These are phyloP conservation scores for Bemisia tabaci DNA, from an alignment of 1,140 invertebrate species.

Conservation along the genomic window DNA sequence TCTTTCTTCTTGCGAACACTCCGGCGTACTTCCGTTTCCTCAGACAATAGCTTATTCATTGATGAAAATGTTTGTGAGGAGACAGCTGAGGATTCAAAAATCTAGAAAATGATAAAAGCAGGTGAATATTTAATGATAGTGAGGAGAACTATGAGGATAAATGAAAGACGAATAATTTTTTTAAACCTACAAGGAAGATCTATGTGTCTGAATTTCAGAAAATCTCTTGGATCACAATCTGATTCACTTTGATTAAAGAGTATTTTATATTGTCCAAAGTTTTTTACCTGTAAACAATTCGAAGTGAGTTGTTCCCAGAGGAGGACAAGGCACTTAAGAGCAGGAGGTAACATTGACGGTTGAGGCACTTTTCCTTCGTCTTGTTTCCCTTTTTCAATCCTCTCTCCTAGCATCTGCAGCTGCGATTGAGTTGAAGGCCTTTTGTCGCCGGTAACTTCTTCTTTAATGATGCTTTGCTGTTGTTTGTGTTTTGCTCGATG, in stretches of 20 bases:
- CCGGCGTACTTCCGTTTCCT: not conserved
- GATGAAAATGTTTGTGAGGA: not conserved
- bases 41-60: not conserved
- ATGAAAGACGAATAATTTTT: too few species aligned
- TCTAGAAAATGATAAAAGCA: too few species aligned
- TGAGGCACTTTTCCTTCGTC: conserved; percentile 27
- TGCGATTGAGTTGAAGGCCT: too few species aligned
- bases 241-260: too few species aligned
- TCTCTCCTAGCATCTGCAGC: not conserved
- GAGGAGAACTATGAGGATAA: too few species aligned
- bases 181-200: too few species aligned
- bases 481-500: conserved; percentile 41
- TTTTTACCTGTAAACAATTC: conserved; percentile 45
- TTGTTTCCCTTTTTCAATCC: not conserved
- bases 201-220: too few species aligned
- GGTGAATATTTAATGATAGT: too few species aligned
- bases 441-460: conserved; percentile 32
- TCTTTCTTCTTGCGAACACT: conserved; percentile 43
- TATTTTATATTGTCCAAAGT: too few species aligned
- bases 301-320: conserved; percentile 79
- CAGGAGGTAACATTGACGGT: conserved; percentile 63
- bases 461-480: conserved; percentile 35
- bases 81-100: not conserved
- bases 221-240: too few species aligned
- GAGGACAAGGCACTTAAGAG: conserved; percentile 63